Evolutionary conservation across 2,888 invertebrate species (phyloP).

Genomic region (Nesidiocoris tenuis): DNA sequence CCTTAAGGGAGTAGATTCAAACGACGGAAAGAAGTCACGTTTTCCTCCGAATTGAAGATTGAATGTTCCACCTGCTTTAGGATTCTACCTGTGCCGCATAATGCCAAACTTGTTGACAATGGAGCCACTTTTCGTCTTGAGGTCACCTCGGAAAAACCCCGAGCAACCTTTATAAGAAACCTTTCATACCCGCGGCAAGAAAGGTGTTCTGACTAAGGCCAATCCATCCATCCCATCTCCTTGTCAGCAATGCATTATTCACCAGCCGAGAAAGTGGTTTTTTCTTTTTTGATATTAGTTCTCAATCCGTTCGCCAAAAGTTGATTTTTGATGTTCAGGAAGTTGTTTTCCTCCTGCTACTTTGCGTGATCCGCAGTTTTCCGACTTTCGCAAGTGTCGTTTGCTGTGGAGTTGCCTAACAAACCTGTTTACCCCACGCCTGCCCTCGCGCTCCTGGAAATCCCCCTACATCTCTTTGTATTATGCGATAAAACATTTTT

Average conservation of each 20-base stretch:
- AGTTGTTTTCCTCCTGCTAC: too few species aligned
- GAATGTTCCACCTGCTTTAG: not conserved
- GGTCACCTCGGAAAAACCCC: not conserved
- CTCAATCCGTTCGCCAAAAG: too few species aligned
- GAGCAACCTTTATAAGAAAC: not conserved
- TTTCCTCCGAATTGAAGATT: slow-evolving; percentile 1
- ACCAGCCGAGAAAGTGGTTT: not conserved
- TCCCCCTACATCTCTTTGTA: too few species aligned
- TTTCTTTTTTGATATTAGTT: not conserved
- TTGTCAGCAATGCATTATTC: slow-evolving; percentile 14
- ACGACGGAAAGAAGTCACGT: not conserved
- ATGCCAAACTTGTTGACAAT: slow-evolving; percentile 31
- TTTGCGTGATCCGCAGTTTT: too few species aligned
- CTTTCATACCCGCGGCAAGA: not conserved
- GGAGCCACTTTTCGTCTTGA: slow-evolving; percentile 1
- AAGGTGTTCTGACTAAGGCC: slow-evolving; percentile 19
- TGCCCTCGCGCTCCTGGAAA: too few species aligned
- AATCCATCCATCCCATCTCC: not conserved
- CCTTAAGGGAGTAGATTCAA: not conserved
- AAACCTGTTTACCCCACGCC: too few species aligned
- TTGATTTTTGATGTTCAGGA: too few species aligned
- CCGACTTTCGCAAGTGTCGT: too few species aligned
- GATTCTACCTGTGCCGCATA: slow-evolving; percentile 7
- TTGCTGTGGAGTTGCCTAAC: too few species aligned
- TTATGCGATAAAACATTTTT: too few species aligned